Evolutionary conservation across 2,797 vertebrate genomes (phyloP).

Genomic region (Sphaeramia orbicularis): DNA sequence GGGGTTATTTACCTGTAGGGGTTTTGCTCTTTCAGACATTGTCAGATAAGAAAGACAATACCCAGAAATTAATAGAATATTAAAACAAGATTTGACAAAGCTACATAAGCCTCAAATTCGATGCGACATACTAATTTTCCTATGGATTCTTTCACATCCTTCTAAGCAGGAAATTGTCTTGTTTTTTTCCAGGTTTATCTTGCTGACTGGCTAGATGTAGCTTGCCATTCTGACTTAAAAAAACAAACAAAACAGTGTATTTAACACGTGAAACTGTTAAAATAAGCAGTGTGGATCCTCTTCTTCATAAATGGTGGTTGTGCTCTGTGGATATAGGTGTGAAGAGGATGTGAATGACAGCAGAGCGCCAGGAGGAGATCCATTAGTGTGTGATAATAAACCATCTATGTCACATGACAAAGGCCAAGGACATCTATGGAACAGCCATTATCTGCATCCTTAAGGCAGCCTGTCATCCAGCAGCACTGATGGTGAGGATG

Average conservation of each 20-base stretch:
- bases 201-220: background rate
- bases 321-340: background rate
- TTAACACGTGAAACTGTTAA: too few species aligned
- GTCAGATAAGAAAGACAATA: too few species aligned
- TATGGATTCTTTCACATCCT: background rate
- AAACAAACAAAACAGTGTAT: too few species aligned
- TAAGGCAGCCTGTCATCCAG: too few species aligned
- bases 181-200: background rate
- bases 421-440: conserved; percentile 11
- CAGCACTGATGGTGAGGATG: conserved; percentile 75
- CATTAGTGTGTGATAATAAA: conserved; percentile 14
- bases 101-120: background rate
- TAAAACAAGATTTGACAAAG: too few species aligned
- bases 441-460: background rate
- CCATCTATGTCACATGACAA: background rate
- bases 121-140: background rate
- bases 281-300: background rate
- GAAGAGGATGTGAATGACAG: background rate
- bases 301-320: background rate
- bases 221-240: too few species aligned
- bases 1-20: background rate
- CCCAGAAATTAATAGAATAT: too few species aligned
- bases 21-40: too few species aligned
- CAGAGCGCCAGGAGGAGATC: conserved; percentile 1
- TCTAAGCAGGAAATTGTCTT: background rate